Base-by-base conservation (phyloP, 2,888 invertebrate genomes). In the Agonopterix alstromeriana region DNA sequence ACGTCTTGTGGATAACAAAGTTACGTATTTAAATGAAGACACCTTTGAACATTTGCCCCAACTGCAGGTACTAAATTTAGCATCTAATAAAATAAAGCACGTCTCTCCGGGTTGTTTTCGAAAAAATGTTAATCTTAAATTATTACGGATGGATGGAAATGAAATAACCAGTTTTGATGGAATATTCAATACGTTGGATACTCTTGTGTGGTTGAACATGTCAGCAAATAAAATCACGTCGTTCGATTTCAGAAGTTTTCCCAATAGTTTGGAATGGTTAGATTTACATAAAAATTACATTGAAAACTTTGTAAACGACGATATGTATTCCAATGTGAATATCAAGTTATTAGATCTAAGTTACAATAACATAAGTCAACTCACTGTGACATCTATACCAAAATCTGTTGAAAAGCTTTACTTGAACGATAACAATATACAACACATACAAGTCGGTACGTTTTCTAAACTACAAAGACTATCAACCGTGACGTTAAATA, bases 201-300 rank as follows among this genome's bases (percentile, higher is more conserved):
- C 90, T 64, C 90, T 95, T 50, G 92, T 93, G 46, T 94, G 94
- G 94, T 82, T 95, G 47, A 95, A 95, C 80, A 93, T 95, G 66
- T 94, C 94, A 2, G 92, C 93, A 67, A 95, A 95, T 79, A 92
- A 91, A 76, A 89, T 95, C 56, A 80, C 89, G 42, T 92, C 92
- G 87, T 94, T 95, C 69, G 94, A 95, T 78, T 95, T 94, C 66
- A 92, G 92, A 62, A 91, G 93, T 71, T 90, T 95, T 56, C 95
- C 95, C 10, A 74, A 86, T 11, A 93, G 92, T 60, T 88, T 95
- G 51, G 93, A 94, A 68, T 94, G 94, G 93, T 83, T 96, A 56
- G 95, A 95, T 77, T 91, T 95, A 74, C 94, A 94, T 76, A 90
- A 92, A 69, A 95, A 95, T 81, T 89, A 91, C 69, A 92, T 95